phyloP scores from a whole-genome alignment of 1,140 invertebrate genomes.

The Onthophagus taurus region DNA sequence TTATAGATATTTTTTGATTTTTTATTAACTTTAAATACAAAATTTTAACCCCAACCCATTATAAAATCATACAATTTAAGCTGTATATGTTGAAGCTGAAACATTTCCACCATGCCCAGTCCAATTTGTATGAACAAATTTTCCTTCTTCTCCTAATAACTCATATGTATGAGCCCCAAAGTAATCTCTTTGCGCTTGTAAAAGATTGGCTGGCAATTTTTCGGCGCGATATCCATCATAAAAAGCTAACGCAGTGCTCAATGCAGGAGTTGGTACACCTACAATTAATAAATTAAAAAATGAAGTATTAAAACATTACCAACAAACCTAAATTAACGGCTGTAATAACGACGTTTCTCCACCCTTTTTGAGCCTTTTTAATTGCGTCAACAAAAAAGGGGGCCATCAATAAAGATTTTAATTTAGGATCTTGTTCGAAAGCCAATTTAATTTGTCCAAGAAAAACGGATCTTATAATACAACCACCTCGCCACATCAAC shows the following conservation, averaged over 20 bases:
- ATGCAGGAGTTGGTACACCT: slow-evolving; percentile 87
- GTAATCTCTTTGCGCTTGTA: slow-evolving; percentile 93
- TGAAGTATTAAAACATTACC: neutral
- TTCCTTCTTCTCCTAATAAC: slow-evolving; percentile 73
- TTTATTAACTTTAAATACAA: no score
- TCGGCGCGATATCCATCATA: slow-evolving; percentile 81
- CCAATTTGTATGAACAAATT: slow-evolving; percentile 97
- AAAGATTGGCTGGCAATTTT: slow-evolving; percentile 33
- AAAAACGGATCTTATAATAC: slow-evolving; percentile 95
- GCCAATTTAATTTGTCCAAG: slow-evolving; percentile 95
- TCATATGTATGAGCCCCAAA: slow-evolving; percentile 99
- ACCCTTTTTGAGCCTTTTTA: slow-evolving; percentile 62
- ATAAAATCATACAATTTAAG: no score
- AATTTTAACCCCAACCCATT: no score
- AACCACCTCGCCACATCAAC: slow-evolving; percentile 99
- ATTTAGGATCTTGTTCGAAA: slow-evolving; percentile 83
- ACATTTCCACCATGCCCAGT: slow-evolving; percentile 96
- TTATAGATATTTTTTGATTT: no score
- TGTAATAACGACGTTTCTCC: slow-evolving; percentile 56
- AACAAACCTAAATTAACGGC: slow-evolving; percentile 40
- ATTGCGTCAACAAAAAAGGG: slow-evolving; percentile 90
- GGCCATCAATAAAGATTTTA: slow-evolving; percentile 88
- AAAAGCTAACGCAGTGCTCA: slow-evolving; percentile 90
- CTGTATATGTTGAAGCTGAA: slow-evolving; percentile 90
- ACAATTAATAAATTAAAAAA: slow-evolving; percentile 33